Evolutionary conservation across 2,113 vertebrate genomes (phyloP), one percentile per base, ranked within the genome.

Genomic region (Camelus dromedarius): DNA sequence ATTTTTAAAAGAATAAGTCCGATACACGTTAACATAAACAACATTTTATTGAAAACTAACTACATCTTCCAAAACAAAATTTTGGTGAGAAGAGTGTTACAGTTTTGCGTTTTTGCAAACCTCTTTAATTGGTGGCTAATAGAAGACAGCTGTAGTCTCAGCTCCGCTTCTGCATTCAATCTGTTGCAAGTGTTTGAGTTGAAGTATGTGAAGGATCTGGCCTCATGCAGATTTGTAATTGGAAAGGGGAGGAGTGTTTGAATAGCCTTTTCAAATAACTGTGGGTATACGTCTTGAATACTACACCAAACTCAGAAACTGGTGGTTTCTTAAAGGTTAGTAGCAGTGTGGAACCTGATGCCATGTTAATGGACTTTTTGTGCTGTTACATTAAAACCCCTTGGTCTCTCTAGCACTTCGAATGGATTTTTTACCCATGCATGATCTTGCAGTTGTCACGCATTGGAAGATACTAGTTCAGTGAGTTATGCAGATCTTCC

Each of bases 71-170:
- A 85, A 66, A 94, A 82, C 19, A 56, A 76, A 81, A 66, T 60
- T 82, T 94, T 91, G 94, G 28, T 93, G 52, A 95, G 35, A 93
- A 94, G 50, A 64, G 19, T 84, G 50, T 84, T 66, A 81, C n/a
- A 84, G 5, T 81, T 94, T 96, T 91, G 62, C 35, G 85, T 89
- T 96, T 96, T 95, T 91, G 62, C 26, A 95, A 89, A 94, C 67
- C 66, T 96, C 30, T 93, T 93, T 83, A 64, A 92, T 79, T 84
- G 89, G 94, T 85, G 89, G 28, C 62, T 79, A 80, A 73, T 56
- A 83, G 35, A 96, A 92, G 91, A 90, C 46, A 95, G 77, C 30
- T 89, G 46, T 35, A 77, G 80, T 90, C 46, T 92, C 80, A 95
- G 64, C 56, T 81, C 30, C 85, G 60, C 28, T 85, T 95, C 60